Evolutionary conservation across 2,888 invertebrate species (phyloP).

Genomic region (Drosophila nigricruria): DNA sequence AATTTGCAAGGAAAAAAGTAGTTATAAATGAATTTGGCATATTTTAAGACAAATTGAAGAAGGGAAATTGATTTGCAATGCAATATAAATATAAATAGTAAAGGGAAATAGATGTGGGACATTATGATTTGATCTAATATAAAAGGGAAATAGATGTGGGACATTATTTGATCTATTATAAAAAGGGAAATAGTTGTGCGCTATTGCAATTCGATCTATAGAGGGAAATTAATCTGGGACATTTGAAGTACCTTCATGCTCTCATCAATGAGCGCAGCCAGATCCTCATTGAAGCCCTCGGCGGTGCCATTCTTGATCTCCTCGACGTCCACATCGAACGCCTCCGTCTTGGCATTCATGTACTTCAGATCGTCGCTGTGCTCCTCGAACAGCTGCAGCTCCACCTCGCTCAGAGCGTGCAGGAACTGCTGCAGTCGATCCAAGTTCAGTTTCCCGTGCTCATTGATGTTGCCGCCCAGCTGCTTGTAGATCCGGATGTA

Average conservation of each 20-base stretch:
- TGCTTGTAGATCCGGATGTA: conserved; percentile 95
- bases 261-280: conserved; percentile 79
- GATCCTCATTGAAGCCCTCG: conserved; percentile 68
- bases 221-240: not conserved
- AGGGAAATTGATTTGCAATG: not conserved
- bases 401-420: conserved; percentile 90
- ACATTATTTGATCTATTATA: not conserved
- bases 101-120: too few species aligned
- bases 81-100: too few species aligned
- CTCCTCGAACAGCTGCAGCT: conserved; percentile 91
- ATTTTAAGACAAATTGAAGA: not conserved
- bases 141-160: too few species aligned
- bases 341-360: conserved; percentile 89
- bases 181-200: not conserved
- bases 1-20: not conserved
- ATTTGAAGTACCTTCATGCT: conserved; percentile 73
- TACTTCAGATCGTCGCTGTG: conserved; percentile 93
- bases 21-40: too few species aligned
- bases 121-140: too few species aligned
- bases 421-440: conserved; percentile 94
- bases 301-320: conserved; percentile 61
- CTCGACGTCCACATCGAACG: conserved; percentile 80
- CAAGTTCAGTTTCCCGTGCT: conserved; percentile 93
- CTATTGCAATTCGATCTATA: too few species aligned
- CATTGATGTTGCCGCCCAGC: conserved; percentile 97